Evolutionary conservation across 2,797 vertebrate species (phyloP).

Genomic region (Tapirus indicus): DNA sequence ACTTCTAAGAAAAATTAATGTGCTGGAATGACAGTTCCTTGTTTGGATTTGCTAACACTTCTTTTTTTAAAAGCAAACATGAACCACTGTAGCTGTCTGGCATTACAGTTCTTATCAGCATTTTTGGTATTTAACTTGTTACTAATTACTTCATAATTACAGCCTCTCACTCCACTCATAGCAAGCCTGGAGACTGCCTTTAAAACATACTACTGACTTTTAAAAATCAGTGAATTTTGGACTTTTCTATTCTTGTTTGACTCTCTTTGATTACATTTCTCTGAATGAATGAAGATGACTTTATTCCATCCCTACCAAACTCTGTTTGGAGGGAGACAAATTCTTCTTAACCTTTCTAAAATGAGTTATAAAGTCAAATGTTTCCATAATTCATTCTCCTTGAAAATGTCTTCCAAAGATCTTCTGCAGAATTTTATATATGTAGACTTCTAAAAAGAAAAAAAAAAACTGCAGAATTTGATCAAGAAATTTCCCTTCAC

Average conservation of each 20-base stretch:
- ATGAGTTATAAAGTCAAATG: slow-evolving; percentile 46
- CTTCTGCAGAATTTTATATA: slow-evolving; percentile 68
- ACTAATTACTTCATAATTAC: slow-evolving; percentile 35
- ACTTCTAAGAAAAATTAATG: neutral
- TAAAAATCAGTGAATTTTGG: slow-evolving; percentile 41
- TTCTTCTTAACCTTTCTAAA: slow-evolving; percentile 52
- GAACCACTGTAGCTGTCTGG: neutral
- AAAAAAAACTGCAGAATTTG: slow-evolving; percentile 20
- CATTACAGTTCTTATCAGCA: neutral
- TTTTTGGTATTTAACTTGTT: slow-evolving; percentile 19
- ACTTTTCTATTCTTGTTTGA: neutral
- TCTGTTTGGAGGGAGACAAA: neutral
- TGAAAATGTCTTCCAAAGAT: slow-evolving; percentile 62
- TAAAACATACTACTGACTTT: neutral
- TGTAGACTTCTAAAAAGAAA: slow-evolving; percentile 31
- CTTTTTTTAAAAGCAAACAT: neutral
- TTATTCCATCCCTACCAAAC: neutral
- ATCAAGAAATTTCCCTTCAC: slow-evolving; percentile 65
- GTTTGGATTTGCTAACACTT: slow-evolving; percentile 2
- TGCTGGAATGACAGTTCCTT: neutral
- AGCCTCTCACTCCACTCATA: neutral
- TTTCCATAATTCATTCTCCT: slow-evolving; percentile 30
- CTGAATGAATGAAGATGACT: slow-evolving; percentile 59
- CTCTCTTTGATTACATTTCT: slow-evolving; percentile 19
- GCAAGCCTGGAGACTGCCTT: neutral